Evolutionary conservation across 2,797 vertebrate genomes (phyloP), one percentile per base, ranked within the genome.

Genomic region (Anguilla pacifica): DNA sequence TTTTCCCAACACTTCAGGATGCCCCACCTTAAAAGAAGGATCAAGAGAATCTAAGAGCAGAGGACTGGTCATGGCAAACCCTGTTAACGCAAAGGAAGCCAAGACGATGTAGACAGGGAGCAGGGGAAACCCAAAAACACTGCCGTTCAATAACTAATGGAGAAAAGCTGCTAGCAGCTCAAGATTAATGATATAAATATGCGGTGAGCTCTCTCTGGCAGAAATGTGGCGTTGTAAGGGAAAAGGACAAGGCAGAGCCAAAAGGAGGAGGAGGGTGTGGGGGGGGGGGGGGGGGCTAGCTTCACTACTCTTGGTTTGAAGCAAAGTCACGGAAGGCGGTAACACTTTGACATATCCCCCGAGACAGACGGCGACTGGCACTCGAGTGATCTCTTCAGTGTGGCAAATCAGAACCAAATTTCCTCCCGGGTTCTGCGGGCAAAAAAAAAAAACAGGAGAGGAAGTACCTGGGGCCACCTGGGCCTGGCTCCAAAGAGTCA

Each of bases 381-480:
- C 92, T 95, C 88, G 92, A 94, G 93, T 93, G 92, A 93, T 95
- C 94, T 94, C 95, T 94, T 94, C 92, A 94, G 91, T 95, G 95
- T 95, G 92, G 91, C 92, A 91, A 95, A 94, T 96, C 94, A 93
- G 93, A 95, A 94, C 92, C 93, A 92, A 92, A 92, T 93, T 93
- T 92, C 89, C 94, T 94, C 87, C 86, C 49, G 87, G 94, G 92
- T 92, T 90, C 91, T 90, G 92, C 89, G 92, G 49, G 88, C 89
- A 88, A 92, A 93, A 92, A 49, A 31, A 83, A 83, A 19, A 82
- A 51, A 25, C 84, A 43, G 83, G 87, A 91, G 92, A 90, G 91
- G 91, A 93, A 92, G 91, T 91, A 95, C 95, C 95, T 94, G 94
- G 92, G 95, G 95, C 95, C 94, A 95, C 95, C 95, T 95, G 95